Conservation (phyloP, 64 coral and sea anemone species). For the Orbicella faveolata region DNA sequence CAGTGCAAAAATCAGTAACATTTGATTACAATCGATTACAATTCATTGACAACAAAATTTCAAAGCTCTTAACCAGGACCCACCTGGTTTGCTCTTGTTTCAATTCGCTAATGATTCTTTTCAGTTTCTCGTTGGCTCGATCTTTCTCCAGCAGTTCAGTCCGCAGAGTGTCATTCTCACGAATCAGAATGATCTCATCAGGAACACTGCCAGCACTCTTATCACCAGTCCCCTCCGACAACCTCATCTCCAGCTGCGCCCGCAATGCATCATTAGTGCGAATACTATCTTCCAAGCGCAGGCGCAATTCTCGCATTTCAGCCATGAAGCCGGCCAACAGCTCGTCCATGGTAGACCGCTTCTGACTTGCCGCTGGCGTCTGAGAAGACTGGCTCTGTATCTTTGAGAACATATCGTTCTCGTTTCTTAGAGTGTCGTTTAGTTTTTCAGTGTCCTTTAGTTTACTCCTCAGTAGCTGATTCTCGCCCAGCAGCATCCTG, state of each 20-base stretch:
- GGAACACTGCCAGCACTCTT: not conserved
- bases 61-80: not conserved
- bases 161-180: conserved; percentile 71
- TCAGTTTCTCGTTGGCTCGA: conserved; percentile 58
- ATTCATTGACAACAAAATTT: too few species aligned
- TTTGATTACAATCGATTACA: too few species aligned
- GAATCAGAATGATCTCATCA: conserved; percentile 45
- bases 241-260: conserved; percentile 81
- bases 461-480: conserved; percentile 75
- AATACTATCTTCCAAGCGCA: conserved; percentile 97
- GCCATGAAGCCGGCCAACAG: conserved; percentile 71
- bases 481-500: conserved; percentile 65
- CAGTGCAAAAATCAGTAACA: too few species aligned
- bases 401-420: conserved; percentile 62
- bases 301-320: conserved; percentile 87
- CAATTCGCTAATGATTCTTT: conserved; percentile 61
- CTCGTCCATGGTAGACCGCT: conserved; percentile 49
- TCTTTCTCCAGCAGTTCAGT: conserved; percentile 73
- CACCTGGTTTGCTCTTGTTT: conserved; percentile 55
- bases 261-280: conserved; percentile 87
- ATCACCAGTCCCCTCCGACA: conserved; percentile 44
- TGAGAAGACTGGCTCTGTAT: conserved; percentile 36
- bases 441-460: conserved; percentile 78
- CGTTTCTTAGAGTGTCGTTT: conserved; percentile 75
- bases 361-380: not conserved